phyloP scores from a whole-genome alignment of 2,113 vertebrate species.

The Nothocercus julius region DNA sequence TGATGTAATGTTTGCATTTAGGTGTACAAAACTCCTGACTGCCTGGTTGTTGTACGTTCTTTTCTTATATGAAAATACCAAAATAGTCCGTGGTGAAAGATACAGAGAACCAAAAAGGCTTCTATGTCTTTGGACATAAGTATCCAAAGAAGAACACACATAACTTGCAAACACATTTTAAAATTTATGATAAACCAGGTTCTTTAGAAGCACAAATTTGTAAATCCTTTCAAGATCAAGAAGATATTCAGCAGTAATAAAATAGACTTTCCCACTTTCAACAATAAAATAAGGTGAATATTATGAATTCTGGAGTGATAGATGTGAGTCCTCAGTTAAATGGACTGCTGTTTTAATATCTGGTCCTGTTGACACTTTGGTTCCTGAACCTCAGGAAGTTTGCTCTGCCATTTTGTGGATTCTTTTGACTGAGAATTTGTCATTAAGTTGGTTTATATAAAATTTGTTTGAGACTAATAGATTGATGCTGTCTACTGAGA shows the following conservation, averaged over 20 bases:
- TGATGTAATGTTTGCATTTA: neutral
- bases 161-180: neutral
- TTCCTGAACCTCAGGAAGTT: neutral
- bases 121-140: neutral
- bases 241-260: neutral
- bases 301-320: neutral
- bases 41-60: neutral
- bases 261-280: neutral
- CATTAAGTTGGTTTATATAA: neutral
- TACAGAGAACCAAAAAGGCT: neutral
- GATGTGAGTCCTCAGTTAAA: neutral
- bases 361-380: neutral
- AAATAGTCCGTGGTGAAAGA: neutral
- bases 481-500: neutral
- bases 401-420: neutral
- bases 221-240: neutral
- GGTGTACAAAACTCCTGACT: neutral
- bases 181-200: neutral
- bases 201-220: neutral
- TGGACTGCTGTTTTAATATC: neutral
- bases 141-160: neutral
- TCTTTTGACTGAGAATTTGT: neutral
- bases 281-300: neutral
- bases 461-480: neutral
- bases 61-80: neutral